Evolutionary conservation across 1,140 invertebrate species (phyloP), one percentile per base, ranked within the genome.

Genomic region (Nebria ingens): DNA sequence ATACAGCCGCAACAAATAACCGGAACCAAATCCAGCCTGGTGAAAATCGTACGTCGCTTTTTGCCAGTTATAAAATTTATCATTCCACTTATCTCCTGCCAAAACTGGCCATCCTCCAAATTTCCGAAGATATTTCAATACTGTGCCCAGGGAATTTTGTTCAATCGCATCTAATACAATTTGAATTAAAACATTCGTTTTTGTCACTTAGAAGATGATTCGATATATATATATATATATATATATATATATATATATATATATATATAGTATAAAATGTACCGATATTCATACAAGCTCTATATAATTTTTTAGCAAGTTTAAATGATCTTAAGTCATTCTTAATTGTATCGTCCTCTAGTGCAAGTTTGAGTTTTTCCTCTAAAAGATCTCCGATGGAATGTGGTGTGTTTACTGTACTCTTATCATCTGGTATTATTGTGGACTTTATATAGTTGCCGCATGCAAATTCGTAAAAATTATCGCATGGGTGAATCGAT

Each of bases 1-100:
- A 40, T 86, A 89, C 60, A 93, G 87, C 62, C 91, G 87, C 15
- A 95, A 76, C 63, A 93, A 83, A 64, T 93, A 91, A 67, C 91
- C 87, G 42, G 89, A 83, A 2, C 84, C 87, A 65, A 88, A 91
- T 1, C 91, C 92, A 6, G 76, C 70, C 25, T 73, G 69, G 11
- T 85, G 76, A 72, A 89, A 91, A 52, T 79, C 84, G 71, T 85
- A 89, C 4, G 90, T 81, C 9, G 81, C 82, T 53, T 89, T 76
- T 61, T 82, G 83, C 90, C 89, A 93, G 23, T 81, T 77, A 38
- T 59, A 61, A 21, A 66, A 65, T 0, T 73, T 66, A 38, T 78
- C 79, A 57, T 85, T 76, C 91, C 91, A 94, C 11, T 50, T 50
- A 25, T 68, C 62, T 0, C 73, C 71, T 56, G 76, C 73, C 1